phyloP scores from a whole-genome alignment of 2,113 vertebrate genomes.

The Globicephala melas region DNA sequence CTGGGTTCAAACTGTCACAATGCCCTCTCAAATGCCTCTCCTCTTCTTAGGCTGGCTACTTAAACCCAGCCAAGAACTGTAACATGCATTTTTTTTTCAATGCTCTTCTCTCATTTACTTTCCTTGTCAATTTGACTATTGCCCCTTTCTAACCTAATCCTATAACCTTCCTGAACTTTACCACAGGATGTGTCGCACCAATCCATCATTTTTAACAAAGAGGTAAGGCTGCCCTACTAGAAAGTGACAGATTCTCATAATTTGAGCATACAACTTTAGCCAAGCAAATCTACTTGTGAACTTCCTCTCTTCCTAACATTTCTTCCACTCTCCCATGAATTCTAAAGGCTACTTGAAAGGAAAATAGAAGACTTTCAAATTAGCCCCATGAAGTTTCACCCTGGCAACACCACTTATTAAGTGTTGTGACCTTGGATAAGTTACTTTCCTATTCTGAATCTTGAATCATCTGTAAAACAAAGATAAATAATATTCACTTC shows the following conservation, averaged over 20 bases:
- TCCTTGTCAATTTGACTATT: neutral
- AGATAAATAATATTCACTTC: neutral
- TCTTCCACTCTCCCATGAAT: neutral
- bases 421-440: neutral
- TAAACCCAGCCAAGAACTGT: neutral
- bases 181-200: neutral
- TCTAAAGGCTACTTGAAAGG: neutral
- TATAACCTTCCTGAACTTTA: constrained; percentile 12
- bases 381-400: neutral
- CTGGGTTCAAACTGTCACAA: neutral
- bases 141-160: constrained; percentile 5
- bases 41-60: neutral
- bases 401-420: neutral
- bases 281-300: neutral
- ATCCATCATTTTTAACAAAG: constrained; percentile 28
- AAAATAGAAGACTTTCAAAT: neutral
- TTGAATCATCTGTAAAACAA: neutral
- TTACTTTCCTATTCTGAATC: neutral
- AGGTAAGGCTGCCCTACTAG: neutral
- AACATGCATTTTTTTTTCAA: neutral
- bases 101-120: neutral
- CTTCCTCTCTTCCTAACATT: neutral
- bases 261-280: neutral
- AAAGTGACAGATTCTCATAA: neutral
- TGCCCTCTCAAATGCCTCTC: neutral